Conservation (phyloP, 2,797 vertebrate genomes). For the Natrix natrix region DNA sequence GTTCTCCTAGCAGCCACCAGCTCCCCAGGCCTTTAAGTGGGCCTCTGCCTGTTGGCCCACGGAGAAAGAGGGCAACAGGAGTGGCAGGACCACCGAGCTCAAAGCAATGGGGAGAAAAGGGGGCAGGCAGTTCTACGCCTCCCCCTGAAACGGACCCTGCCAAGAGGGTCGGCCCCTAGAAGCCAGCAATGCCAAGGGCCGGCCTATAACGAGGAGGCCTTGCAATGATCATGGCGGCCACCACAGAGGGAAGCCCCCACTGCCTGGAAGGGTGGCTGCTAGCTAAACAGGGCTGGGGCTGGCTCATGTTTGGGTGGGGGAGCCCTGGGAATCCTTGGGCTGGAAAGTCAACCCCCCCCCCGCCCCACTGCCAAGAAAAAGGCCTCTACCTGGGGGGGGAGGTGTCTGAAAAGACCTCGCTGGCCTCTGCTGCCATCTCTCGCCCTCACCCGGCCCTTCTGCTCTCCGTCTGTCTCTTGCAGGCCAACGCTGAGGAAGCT, state of each 20-base stretch:
- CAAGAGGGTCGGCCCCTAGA: not conserved
- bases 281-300: not conserved
- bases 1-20: not conserved
- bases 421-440: too few relatives aligned
- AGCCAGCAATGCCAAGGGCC: not conserved
- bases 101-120: not conserved
- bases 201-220: not conserved
- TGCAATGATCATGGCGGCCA: not conserved
- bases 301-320: not conserved
- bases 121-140: too few relatives aligned
- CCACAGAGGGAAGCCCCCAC: too few relatives aligned
- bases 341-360: not conserved
- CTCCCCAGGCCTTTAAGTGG: not conserved
- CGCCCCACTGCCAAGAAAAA: not conserved
- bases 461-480: conserved; percentile 10
- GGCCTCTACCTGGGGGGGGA: not conserved
- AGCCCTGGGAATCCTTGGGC: not conserved
- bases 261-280: too few relatives aligned
- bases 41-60: not conserved
- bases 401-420: not conserved
- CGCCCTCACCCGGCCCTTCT: not conserved
- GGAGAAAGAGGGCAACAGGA: not conserved
- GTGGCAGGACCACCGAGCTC: not conserved
- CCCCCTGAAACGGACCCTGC: not conserved
- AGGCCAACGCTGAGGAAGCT: conserved; percentile 89